Base-by-base conservation (phyloP, 2,113 vertebrate species). In the Sinocyclocheilus grahami region DNA sequence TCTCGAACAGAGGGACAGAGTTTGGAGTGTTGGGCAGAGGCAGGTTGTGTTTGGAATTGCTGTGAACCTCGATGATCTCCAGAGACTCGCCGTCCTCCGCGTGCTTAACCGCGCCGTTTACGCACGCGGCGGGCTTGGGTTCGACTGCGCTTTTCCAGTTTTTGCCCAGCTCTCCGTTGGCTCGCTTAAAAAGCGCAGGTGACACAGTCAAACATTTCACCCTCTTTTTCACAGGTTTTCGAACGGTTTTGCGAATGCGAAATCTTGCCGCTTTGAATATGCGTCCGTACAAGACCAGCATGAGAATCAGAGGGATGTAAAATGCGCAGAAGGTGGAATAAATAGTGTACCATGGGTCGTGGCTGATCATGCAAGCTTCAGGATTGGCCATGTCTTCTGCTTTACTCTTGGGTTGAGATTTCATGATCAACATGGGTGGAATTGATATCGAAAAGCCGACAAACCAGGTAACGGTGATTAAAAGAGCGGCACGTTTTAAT, bases 281-380 rank as follows among this genome's bases (percentile, higher is more conserved):
- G 87, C 97, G 95, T 33, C 98, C 97, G 30, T 99, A 99, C 4
- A 99, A 93, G 62, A 99, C 97, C 87, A 99, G 90, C 98, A 99
- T 99, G 27, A 99, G 95, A 4, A 95, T 93, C 12, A 99, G 92
- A 0, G 98, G 98, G 83, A 99, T 98, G 91, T 99, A 99, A 93
- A 99, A 99, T 20, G 98, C 98, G 62, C 97, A 97, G 24, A 99
- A 99, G 1, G 98, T 99, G 84, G 98, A 99, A 90, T 99, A 99
- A 88, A 99, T 97, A 0, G 98, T 99, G 93, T 99, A 99, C 94
- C 98, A 97, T 0, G 95, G 97, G 91, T 99, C 97, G 91, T 97
- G 96, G 86, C 97, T 96, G 89, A 99, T 98, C 39, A 94, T 95
- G 86, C 98, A 99, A 30, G 96, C 96, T 78, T 97, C 94, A 0